Percentiles rank a stretch among this genome's conserved stretches.
These are phyloP conservation scores for Sphenopsis melanotis DNA, from an alignment of 2,797 vertebrate species.

Conservation along the genomic window DNA sequence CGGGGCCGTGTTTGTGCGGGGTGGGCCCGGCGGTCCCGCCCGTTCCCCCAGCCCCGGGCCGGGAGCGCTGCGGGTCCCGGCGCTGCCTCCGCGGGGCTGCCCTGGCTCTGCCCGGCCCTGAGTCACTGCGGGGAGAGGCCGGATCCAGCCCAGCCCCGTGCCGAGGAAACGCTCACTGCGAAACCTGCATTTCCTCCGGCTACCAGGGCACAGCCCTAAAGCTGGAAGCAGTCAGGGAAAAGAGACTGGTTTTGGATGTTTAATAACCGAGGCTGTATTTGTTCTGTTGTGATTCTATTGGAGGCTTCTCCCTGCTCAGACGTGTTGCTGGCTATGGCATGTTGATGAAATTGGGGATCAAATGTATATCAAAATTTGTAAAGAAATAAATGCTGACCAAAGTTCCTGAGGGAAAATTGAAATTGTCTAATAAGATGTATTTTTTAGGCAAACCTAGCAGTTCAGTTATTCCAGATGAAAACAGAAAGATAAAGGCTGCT, in stretches of 20 bases:
- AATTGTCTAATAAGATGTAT: background rate
- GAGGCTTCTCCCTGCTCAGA: background rate
- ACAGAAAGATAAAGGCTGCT: background rate
- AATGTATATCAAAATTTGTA: background rate
- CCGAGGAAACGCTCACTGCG: background rate
- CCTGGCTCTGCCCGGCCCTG: background rate
- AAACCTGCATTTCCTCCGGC: background rate
- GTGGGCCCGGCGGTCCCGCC: too few relatives aligned
- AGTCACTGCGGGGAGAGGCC: background rate
- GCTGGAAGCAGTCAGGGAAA: background rate
- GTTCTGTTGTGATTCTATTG: background rate
- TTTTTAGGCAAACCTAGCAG: background rate
- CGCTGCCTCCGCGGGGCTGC: background rate
- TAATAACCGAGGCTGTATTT: background rate
- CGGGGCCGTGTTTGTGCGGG: background rate
- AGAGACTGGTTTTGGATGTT: background rate
- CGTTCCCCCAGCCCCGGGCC: background rate
- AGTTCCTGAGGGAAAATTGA: background rate
- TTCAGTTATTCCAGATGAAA: background rate
- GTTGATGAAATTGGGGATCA: fast-evolving
- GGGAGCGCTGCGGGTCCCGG: background rate
- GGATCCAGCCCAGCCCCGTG: background rate
- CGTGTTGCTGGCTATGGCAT: fast-evolving
- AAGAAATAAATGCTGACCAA: background rate
- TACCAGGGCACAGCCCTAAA: background rate